A percentile compares a stretch with the other conserved stretches of the same genome.
Evolutionary conservation across 2,888 invertebrate genomes (phyloP).

Genomic region (Bruchidius siliquastri): DNA sequence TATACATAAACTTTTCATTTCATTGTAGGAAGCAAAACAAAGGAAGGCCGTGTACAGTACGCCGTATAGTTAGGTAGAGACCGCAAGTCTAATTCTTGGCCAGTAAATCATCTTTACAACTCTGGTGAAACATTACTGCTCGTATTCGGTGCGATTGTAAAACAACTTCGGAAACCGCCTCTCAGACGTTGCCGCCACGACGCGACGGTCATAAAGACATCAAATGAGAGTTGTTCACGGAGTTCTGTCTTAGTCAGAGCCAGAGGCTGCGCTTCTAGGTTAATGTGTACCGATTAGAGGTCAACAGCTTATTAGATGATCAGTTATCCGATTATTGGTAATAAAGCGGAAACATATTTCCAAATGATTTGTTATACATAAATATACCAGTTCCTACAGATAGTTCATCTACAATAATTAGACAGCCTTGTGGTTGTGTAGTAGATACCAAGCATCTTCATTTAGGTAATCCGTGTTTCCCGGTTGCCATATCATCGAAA

Average conservation of each 20-base stretch:
- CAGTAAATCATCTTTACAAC: conserved; percentile 13
- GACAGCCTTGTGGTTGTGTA: too few relatives aligned
- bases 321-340: too few relatives aligned
- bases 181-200: not conserved
- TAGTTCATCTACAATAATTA: too few relatives aligned
- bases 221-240: conserved; percentile 24
- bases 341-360: too few relatives aligned
- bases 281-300: not conserved
- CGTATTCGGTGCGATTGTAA: conserved; percentile 9
- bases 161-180: conserved; percentile 30
- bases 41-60: not conserved
- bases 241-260: not conserved
- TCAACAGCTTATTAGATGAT: too few relatives aligned
- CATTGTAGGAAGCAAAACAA: not conserved
- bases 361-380: too few relatives aligned
- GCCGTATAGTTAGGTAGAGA: not conserved
- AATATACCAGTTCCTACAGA: too few relatives aligned
- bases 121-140: conserved; percentile 7
- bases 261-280: not conserved
- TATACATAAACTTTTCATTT: not conserved
- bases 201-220: conserved; percentile 38
- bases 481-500: too few relatives aligned
- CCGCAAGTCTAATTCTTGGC: conserved; percentile 1
- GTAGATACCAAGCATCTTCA: too few relatives aligned
- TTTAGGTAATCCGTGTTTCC: too few relatives aligned